A percentile compares a stretch with the other conserved stretches of the same genome.
Conservation (phyloP, 2,888 invertebrate species). For the Drosophila cognata region DNA sequence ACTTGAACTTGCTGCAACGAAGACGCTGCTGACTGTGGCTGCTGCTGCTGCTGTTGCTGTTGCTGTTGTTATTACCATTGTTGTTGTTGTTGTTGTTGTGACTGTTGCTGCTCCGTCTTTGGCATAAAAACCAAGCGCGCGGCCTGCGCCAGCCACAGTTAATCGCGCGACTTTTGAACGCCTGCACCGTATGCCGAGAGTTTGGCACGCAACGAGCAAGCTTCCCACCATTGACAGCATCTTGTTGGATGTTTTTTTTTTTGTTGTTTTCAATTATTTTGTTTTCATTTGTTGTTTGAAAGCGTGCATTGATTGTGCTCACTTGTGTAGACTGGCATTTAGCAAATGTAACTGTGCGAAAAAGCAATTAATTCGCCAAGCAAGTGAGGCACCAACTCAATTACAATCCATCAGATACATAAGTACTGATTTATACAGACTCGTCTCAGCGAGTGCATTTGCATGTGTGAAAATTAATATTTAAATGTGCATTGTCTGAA, state of each 20-base stretch:
- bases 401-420: slow-evolving; percentile 22
- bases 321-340: slow-evolving; percentile 24
- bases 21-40: slow-evolving; percentile 48
- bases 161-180: slow-evolving; percentile 78
- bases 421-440: slow-evolving; percentile 15
- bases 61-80: slow-evolving; percentile 6
- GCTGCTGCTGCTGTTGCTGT: slow-evolving; percentile 27
- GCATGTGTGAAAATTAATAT: slow-evolving; percentile 61
- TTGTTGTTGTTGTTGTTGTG: slow-evolving; percentile 25
- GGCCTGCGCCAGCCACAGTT: slow-evolving; percentile 82
- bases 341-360: slow-evolving; percentile 47
- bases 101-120: slow-evolving; percentile 19
- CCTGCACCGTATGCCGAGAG: slow-evolving; percentile 52
- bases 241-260: slow-evolving; percentile 23
- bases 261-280: slow-evolving; percentile 9
- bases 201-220: slow-evolving; percentile 37
- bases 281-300: slow-evolving; percentile 24
- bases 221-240: slow-evolving; percentile 51
- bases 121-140: slow-evolving; percentile 83
- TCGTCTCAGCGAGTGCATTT: slow-evolving; percentile 15
- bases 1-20: slow-evolving; percentile 75
- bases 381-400: slow-evolving; percentile 33
- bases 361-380: slow-evolving; percentile 13
- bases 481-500: slow-evolving; percentile 63
- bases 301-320: slow-evolving; percentile 22